A percentile compares a stretch with the other conserved stretches of the same genome.
Evolutionary conservation across 2,113 vertebrate genomes (phyloP).

Genomic region (Aptenodytes forsteri): DNA sequence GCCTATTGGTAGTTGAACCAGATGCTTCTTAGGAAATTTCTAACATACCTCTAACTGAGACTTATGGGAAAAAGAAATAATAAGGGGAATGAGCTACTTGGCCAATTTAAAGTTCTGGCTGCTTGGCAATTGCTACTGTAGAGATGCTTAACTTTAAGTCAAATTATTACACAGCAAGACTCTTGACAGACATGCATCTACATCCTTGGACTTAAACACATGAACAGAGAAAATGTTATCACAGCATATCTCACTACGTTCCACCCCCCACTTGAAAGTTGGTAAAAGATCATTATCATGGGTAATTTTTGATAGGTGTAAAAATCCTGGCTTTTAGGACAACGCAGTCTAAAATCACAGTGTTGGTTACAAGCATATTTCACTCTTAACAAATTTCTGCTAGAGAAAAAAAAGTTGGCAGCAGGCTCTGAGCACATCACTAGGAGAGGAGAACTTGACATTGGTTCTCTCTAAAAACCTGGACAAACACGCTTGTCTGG

Average conservation of each 20-base stretch:
- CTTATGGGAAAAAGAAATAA: not conserved
- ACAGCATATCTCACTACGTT: accelerated
- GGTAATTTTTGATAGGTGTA: not conserved
- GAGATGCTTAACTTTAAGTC: not conserved
- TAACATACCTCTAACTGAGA: not conserved
- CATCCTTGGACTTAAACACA: accelerated
- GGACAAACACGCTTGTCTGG: slow-evolving; percentile 1
- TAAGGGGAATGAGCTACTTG: not conserved
- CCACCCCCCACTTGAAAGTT: accelerated
- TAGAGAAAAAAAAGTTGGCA: not conserved
- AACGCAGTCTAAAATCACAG: not conserved
- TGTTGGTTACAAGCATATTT: not conserved
- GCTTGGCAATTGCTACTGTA: not conserved
- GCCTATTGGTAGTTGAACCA: not conserved
- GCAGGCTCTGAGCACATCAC: not conserved
- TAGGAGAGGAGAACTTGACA: not conserved
- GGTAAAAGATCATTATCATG: accelerated
- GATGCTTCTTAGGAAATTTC: not conserved
- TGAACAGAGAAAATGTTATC: not conserved
- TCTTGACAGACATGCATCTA: not conserved
- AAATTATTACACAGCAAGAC: not conserved
- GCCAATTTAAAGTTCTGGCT: not conserved
- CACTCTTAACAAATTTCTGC: not conserved
- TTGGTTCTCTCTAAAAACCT: not conserved
- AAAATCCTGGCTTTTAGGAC: not conserved